Percentiles rank a stretch among this genome's conserved stretches.
phyloP scores from a whole-genome alignment of 1,140 invertebrate genomes.

The Scaptomyza montana region DNA sequence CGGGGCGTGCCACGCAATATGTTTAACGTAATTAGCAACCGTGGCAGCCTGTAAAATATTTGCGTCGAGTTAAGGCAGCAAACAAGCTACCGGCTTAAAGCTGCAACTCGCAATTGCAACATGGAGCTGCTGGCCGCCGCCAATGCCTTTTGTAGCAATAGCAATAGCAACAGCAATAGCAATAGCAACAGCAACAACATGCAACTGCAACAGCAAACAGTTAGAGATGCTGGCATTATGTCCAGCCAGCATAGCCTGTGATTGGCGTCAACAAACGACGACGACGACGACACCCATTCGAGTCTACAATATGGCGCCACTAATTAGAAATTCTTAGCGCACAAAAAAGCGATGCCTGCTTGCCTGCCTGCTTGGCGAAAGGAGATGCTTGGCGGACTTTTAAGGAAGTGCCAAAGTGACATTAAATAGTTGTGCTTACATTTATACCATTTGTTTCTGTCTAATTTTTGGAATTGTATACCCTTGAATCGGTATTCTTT shows the following conservation, averaged over 20 bases:
- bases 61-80: slow-evolving; percentile 74
- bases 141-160: slow-evolving; percentile 49
- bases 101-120: slow-evolving; percentile 17
- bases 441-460: slow-evolving; percentile 39
- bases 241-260: slow-evolving; percentile 15
- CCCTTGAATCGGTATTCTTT: neutral
- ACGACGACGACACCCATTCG: slow-evolving; percentile 44
- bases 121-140: slow-evolving; percentile 23
- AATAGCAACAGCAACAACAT: slow-evolving; percentile 15
- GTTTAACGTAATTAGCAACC: slow-evolving; percentile 77
- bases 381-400: slow-evolving; percentile 59
- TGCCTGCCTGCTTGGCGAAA: slow-evolving; percentile 48
- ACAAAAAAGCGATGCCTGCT: slow-evolving; percentile 59
- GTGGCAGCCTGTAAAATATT: slow-evolving; percentile 63
- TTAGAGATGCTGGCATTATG: slow-evolving; percentile 42
- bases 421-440: slow-evolving; percentile 77
- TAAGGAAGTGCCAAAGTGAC: slow-evolving; percentile 82
- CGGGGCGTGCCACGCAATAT: slow-evolving; percentile 68
- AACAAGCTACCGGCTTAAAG: slow-evolving; percentile 54
- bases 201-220: slow-evolving; percentile 42
- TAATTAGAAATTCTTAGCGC: slow-evolving; percentile 80
- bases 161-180: slow-evolving; percentile 34
- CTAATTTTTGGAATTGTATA: neutral
- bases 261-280: slow-evolving; percentile 52
- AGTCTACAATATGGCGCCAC: slow-evolving; percentile 75